Conservation (phyloP, 2,797 vertebrate genomes). For the Characodon lateralis region DNA sequence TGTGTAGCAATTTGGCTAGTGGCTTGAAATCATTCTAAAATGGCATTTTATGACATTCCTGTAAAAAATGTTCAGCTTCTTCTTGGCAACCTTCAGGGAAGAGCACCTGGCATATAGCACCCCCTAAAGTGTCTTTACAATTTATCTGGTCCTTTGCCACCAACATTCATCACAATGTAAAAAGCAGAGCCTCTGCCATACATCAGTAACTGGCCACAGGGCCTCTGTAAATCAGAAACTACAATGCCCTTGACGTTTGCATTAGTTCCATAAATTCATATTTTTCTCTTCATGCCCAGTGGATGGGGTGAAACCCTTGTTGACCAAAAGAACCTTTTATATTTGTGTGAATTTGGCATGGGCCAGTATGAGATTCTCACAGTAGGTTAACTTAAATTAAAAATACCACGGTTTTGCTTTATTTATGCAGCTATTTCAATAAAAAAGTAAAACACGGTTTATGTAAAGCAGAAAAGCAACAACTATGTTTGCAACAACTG, state of each 20-base stretch:
- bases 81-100: constrained; percentile 52
- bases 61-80: constrained; percentile 54
- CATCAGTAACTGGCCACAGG: constrained; percentile 65
- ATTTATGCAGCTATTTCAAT: not conserved
- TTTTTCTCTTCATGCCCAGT: constrained; percentile 43
- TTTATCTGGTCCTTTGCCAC: constrained; percentile 65
- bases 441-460: not conserved
- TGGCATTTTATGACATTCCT: constrained; percentile 31
- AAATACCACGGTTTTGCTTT: not conserved
- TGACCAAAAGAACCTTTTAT: constrained; percentile 31
- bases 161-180: constrained; percentile 74
- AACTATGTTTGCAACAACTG: not conserved
- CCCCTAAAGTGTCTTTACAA: constrained; percentile 57
- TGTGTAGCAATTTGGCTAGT: constrained; percentile 11
- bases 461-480: not conserved
- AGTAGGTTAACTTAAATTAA: not conserved
- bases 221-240: constrained; percentile 69
- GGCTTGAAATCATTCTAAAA: constrained; percentile 33
- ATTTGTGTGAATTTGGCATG: constrained; percentile 15
- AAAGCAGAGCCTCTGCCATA: constrained; percentile 53
- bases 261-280: constrained; percentile 64
- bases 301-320: constrained; percentile 26
- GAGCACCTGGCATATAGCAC: constrained; percentile 35
- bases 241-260: constrained; percentile 70
- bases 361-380: not conserved